These are phyloP conservation scores for Ophiothrix spiculata DNA, from an alignment of 35 echinoderm and acorn worm genomes.

Conservation along the genomic window DNA sequence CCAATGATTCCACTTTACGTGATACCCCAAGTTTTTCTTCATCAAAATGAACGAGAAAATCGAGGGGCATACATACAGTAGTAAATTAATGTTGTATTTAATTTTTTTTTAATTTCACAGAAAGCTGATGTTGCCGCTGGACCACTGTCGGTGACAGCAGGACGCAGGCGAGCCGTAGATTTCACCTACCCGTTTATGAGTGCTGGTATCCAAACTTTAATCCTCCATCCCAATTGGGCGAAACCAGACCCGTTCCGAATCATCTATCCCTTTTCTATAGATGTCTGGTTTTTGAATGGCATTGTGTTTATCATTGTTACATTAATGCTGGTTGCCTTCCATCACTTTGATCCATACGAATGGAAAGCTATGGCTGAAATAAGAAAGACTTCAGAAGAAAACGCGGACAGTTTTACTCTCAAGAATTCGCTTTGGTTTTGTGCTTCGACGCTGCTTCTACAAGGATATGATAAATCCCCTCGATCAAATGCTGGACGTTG, in stretches of 20 bases:
- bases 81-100: too few relatives aligned
- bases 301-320: slow-evolving; percentile 61
- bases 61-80: too few relatives aligned
- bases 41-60: too few relatives aligned
- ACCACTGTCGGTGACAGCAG: slow-evolving; percentile 61
- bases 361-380: slow-evolving; percentile 65
- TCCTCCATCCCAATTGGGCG: slow-evolving; percentile 60
- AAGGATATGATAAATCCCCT: slow-evolving; percentile 75
- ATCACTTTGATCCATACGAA: slow-evolving; percentile 74
- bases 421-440: slow-evolving; percentile 88
- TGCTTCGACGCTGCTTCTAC: slow-evolving; percentile 68
- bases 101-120: slow-evolving; percentile 27
- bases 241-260: slow-evolving; percentile 68
- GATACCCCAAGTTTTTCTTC: too few relatives aligned
- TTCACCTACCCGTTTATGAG: slow-evolving; percentile 84
- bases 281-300: slow-evolving; percentile 76
- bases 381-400: slow-evolving; percentile 59
- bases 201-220: slow-evolving; percentile 60
- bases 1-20: too few relatives aligned
- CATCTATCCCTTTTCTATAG: slow-evolving; percentile 71
- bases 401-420: slow-evolving; percentile 70
- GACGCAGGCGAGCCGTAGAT: slow-evolving; percentile 56
- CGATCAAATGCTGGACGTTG: slow-evolving; percentile 70
- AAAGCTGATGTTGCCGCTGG: slow-evolving; percentile 89
- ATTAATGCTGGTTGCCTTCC: slow-evolving; percentile 47